Evolutionary conservation across 2,113 vertebrate genomes (phyloP).

Genomic region (Chrysemys picta): DNA sequence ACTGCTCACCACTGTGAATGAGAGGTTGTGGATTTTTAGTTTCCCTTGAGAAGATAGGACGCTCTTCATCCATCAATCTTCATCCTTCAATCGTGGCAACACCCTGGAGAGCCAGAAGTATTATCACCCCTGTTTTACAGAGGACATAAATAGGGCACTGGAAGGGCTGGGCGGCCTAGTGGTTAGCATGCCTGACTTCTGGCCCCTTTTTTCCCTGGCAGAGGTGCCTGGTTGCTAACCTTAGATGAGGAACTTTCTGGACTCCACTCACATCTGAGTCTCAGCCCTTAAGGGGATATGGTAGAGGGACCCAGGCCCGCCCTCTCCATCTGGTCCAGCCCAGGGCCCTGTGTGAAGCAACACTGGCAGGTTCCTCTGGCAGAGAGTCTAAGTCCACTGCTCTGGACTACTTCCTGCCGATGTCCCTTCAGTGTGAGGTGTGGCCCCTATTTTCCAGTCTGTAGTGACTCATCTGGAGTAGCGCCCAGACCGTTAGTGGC

Average conservation of each 20-base stretch:
- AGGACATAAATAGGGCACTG: background rate
- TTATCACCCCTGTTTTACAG: rapidly evolving
- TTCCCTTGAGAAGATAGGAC: rapidly evolving
- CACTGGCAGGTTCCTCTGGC: background rate
- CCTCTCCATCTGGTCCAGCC: background rate
- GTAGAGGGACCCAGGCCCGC: background rate
- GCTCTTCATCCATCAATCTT: background rate
- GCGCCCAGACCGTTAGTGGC: background rate
- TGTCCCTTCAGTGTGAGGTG: background rate
- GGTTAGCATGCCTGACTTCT: background rate
- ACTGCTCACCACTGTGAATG: background rate
- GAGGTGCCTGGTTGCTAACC: background rate
- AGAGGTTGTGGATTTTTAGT: background rate
- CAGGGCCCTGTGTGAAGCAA: background rate
- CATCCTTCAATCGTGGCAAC: background rate
- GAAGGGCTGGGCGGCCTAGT: background rate
- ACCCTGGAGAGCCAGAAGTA: background rate
- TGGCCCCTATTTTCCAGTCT: background rate
- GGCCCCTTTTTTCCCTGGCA: background rate
- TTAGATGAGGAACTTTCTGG: background rate
- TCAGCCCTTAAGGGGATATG: background rate
- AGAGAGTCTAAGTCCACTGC: background rate
- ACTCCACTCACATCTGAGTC: background rate
- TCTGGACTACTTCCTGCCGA: background rate
- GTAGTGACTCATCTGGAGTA: background rate